Conservation (phyloP, 2,888 invertebrate species). For the Spodoptera littoralis region DNA sequence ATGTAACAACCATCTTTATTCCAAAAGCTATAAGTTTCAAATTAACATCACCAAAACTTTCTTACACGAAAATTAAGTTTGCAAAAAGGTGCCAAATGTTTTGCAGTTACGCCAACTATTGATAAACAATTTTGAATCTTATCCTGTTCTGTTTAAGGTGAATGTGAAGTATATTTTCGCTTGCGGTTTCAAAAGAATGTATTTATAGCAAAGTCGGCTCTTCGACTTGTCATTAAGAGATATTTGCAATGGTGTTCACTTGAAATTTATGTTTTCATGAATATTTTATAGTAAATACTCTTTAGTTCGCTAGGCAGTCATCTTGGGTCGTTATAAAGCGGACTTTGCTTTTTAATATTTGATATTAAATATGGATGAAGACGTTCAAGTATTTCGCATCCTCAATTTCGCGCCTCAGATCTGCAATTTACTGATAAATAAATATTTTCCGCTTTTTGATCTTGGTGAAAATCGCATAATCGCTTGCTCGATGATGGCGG, state of each 20-base stretch:
- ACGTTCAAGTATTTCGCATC: slow-evolving; percentile 44
- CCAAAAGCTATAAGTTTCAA: slow-evolving; percentile 26
- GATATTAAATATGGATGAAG: slow-evolving; percentile 55
- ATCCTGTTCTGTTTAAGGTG: slow-evolving; percentile 21
- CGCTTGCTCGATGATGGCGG: slow-evolving; percentile 7
- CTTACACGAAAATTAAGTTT: slow-evolving; percentile 11
- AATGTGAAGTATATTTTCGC: slow-evolving; percentile 6
- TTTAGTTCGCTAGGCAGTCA: slow-evolving; percentile 43
- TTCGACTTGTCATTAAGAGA: slow-evolving; percentile 72
- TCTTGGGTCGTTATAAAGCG: slow-evolving; percentile 47
- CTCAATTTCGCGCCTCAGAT: slow-evolving; percentile 36
- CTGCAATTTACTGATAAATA: slow-evolving; percentile 45
- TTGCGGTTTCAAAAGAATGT: slow-evolving; percentile 51
- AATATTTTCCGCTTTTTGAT: slow-evolving; percentile 22
- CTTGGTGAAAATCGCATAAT: slow-evolving; percentile 34
- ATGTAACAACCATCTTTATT: slow-evolving; percentile 24
- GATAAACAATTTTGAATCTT: slow-evolving; percentile 52
- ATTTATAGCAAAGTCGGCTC: slow-evolving; percentile 68
- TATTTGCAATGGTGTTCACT: slow-evolving; percentile 71
- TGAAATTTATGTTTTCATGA: slow-evolving; percentile 69
- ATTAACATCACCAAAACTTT: slow-evolving; percentile 17
- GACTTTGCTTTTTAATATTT: slow-evolving; percentile 45
- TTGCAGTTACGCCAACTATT: slow-evolving; percentile 59
- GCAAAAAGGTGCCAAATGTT: slow-evolving; percentile 52
- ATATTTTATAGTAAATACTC: slow-evolving; percentile 64